A percentile compares a stretch with the other conserved stretches of the same genome.
These are phyloP conservation scores for Orthonevra nobilis DNA, from an alignment of 2,888 invertebrate genomes.

Conservation along the genomic window DNA sequence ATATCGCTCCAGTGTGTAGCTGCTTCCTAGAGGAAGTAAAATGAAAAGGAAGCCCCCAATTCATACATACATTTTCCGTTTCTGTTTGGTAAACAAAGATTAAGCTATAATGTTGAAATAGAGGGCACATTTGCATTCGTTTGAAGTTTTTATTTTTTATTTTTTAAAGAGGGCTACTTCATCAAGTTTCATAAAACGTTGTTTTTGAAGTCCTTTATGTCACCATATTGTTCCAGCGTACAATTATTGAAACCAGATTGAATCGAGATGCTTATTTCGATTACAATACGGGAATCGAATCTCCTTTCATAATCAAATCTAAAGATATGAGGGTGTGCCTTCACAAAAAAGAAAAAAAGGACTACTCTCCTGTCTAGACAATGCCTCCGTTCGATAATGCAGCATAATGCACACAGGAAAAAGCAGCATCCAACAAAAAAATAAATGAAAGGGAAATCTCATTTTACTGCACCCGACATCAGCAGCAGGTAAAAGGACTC, in stretches of 20 bases:
- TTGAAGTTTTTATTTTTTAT: no score
- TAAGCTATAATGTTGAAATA: neutral
- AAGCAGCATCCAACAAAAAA: no score
- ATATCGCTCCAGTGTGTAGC: slow-evolving; percentile 4
- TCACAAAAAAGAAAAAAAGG: slow-evolving; percentile 19
- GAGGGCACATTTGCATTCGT: no score
- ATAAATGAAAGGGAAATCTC: no score
- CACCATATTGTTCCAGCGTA: slow-evolving; percentile 16
- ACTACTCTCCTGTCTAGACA: slow-evolving; percentile 63
- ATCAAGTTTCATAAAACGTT: no score
- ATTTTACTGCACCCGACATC: slow-evolving; percentile 29
- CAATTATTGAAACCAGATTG: slow-evolving; percentile 14
- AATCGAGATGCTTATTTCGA: slow-evolving; percentile 23
- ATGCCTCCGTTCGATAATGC: slow-evolving; percentile 47
- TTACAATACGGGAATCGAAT: slow-evolving; percentile 11
- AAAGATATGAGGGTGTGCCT: slow-evolving; percentile 54
- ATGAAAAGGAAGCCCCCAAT: neutral
- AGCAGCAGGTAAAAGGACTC: slow-evolving; percentile 57
- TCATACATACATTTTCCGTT: slow-evolving; percentile 22
- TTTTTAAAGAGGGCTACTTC: no score
- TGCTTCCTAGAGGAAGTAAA: slow-evolving; percentile 24
- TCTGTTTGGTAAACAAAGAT: slow-evolving; percentile 45
- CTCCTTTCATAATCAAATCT: slow-evolving; percentile 17
- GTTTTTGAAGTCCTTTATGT: no score
- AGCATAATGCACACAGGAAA: no score